Evolutionary conservation across 2,888 invertebrate genomes (phyloP), one percentile per base, ranked within the genome.

Genomic region (Epinotia brunnichana): DNA sequence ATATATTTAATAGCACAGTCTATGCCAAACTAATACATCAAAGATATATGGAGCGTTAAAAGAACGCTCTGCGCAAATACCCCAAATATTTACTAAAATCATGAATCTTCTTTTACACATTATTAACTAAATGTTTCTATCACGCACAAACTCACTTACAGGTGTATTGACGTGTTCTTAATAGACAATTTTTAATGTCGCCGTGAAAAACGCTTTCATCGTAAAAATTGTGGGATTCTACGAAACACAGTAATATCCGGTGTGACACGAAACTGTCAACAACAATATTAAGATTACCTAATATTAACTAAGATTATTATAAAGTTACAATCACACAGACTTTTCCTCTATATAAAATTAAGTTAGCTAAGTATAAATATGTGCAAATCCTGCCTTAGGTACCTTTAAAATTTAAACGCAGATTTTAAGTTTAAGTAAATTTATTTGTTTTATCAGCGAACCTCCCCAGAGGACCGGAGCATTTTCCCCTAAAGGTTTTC

Each of bases 261-360:
- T 15, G 62, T n/a, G 44, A 2, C 53, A 7, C 11, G 17, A 64
- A 64, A 35, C 53, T 64, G 64, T 39, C 64, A 39, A 54, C 51
- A 51, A 35, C 63, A 64, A 53, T 15, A 13, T 13, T 9, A 9
- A 53, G 35, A 35, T 35, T 35, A 13, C 51, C n/a, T 9, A 62
- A 62, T 35, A 21, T 53, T 21, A 2, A 51, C 51, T 35, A 7
- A 29, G 29, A 29, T 56, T 17, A 11, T 41, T 11, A 24, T n/a
- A n/a, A n/a, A n/a, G n/a, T n/a, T n/a, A n/a, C n/a, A n/a, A n/a
- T n/a, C n/a, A n/a, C n/a, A n/a, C n/a, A n/a, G n/a, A n/a, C n/a
- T n/a, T n/a, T n/a, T n/a, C n/a, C n/a, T n/a, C n/a, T n/a, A n/a
- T 24, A 24, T 24, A 24, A 24, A 2, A 24, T 24, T 24, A 24